Percentiles rank a stretch among this genome's conserved stretches.
Conservation (phyloP, 2,797 vertebrate species). For the Triplophysa bombifrons region DNA sequence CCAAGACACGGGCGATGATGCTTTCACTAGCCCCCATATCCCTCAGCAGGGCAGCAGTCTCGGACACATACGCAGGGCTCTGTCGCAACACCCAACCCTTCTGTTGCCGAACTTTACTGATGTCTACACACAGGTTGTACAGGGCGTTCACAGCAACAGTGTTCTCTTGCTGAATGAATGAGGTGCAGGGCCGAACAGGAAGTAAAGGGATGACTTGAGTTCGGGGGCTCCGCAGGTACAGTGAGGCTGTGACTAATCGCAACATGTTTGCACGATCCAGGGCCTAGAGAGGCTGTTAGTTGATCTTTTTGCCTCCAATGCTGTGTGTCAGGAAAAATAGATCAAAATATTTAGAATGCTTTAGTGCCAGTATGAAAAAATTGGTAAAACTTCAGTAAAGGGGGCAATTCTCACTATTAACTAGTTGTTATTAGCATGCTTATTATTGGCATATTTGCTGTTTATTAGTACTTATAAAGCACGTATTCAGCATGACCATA, state of each 20-base stretch:
- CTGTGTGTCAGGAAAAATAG: neutral
- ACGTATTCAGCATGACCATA: no score
- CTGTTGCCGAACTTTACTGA: constrained; percentile 84
- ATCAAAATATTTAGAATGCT: neutral
- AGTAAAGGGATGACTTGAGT: constrained; percentile 45
- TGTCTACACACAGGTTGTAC: constrained; percentile 81
- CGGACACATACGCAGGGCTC: constrained; percentile 80
- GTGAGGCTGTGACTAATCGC: constrained; percentile 62
- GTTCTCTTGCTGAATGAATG: constrained; percentile 78
- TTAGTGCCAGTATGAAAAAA: no score
- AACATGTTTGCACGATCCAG: constrained; percentile 67
- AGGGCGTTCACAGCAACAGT: constrained; percentile 79
- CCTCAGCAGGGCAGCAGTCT: constrained; percentile 79
- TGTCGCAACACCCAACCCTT: constrained; percentile 88
- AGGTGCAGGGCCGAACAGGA: constrained; percentile 57
- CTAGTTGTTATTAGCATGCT: no score
- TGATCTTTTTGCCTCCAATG: neutral
- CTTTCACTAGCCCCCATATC: constrained; percentile 80
- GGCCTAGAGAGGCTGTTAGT: neutral
- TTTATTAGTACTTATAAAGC: no score
- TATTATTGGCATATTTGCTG: no score
- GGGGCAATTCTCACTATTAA: no score
- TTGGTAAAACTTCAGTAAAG: no score
- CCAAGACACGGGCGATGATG: constrained; percentile 80
- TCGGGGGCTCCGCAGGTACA: constrained; percentile 63